Conservation (phyloP, 2,797 vertebrate species). For the Muscicapa comitata region DNA sequence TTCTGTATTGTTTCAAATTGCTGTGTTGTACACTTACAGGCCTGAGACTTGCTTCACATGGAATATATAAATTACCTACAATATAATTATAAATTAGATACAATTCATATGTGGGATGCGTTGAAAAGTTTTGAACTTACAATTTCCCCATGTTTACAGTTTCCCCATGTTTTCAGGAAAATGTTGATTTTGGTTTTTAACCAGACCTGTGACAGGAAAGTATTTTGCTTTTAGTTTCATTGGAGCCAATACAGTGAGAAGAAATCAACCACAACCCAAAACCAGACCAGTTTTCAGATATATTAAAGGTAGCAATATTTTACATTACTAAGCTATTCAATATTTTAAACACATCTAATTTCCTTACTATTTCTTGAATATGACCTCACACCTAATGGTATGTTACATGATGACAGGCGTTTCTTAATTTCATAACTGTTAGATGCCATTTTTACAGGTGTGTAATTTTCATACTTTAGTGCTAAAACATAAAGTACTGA, state of each 20-base stretch:
- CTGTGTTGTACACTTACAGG: constrained; percentile 42
- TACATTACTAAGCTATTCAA: constrained; percentile 56
- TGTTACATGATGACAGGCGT: constrained; percentile 67
- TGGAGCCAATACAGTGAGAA: constrained; percentile 46
- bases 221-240: constrained; percentile 63
- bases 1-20: constrained; percentile 48
- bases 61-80: constrained; percentile 21
- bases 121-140: constrained; percentile 46
- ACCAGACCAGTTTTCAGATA: constrained; percentile 59
- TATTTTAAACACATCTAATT: constrained; percentile 67
- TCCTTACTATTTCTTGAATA: constrained; percentile 66
- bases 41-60: constrained; percentile 58
- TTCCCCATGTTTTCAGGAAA: constrained; percentile 60
- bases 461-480: constrained; percentile 75
- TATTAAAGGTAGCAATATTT: constrained; percentile 65
- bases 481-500: constrained; percentile 73
- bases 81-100: constrained; percentile 13
- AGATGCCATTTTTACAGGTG: constrained; percentile 72
- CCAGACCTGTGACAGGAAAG: constrained; percentile 35
- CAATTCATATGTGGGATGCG: background rate
- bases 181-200: constrained; percentile 57
- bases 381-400: constrained; percentile 68
- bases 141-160: background rate
- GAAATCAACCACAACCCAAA: constrained; percentile 31
- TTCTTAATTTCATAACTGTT: constrained; percentile 74